Evolutionary conservation across 2,113 vertebrate genomes (phyloP).

Genomic region (Datnioides undecimradiatus): DNA sequence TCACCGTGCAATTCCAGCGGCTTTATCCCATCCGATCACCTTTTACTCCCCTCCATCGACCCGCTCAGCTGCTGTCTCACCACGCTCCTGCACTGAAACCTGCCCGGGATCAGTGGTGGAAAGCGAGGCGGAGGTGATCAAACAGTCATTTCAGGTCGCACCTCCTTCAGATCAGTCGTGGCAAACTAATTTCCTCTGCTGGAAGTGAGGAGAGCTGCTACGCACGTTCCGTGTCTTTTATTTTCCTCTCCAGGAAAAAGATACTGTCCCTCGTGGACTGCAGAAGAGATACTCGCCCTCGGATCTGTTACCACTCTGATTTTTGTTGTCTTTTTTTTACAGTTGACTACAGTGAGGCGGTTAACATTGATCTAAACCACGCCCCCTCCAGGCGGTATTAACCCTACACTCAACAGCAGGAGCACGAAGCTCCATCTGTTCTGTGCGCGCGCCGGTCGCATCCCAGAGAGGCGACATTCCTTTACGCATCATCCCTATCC

Average conservation of each 20-base stretch:
- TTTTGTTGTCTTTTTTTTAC: constrained; percentile 32
- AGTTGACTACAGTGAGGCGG: constrained; percentile 64
- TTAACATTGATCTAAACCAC: constrained; percentile 77
- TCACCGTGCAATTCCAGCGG: not conserved
- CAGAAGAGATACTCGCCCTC: not conserved
- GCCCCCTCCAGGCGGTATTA: constrained; percentile 76
- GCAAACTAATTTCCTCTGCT: constrained; percentile 33
- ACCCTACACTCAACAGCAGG: constrained; percentile 71
- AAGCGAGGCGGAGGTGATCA: constrained; percentile 43
- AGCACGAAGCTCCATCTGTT: constrained; percentile 39
- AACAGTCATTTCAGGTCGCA: constrained; percentile 47
- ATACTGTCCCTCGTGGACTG: constrained; percentile 9
- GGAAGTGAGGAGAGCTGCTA: constrained; percentile 9
- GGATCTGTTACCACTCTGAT: constrained; percentile 10
- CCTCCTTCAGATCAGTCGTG: constrained; percentile 52
- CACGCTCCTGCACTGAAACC: constrained; percentile 13
- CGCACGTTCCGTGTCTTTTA: constrained; percentile 27
- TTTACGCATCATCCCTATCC: constrained; percentile 39
- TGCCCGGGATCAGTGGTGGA: not conserved
- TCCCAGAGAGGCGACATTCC: constrained; percentile 68
- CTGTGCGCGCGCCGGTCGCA: constrained; percentile 25
- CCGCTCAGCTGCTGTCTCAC: not conserved
- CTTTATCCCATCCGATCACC: constrained; percentile 5
- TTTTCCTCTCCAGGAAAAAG: not conserved
- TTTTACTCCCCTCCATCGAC: not conserved